Conservation (phyloP, 2,113 vertebrate species). For the Neolamprologus sp. region DNA sequence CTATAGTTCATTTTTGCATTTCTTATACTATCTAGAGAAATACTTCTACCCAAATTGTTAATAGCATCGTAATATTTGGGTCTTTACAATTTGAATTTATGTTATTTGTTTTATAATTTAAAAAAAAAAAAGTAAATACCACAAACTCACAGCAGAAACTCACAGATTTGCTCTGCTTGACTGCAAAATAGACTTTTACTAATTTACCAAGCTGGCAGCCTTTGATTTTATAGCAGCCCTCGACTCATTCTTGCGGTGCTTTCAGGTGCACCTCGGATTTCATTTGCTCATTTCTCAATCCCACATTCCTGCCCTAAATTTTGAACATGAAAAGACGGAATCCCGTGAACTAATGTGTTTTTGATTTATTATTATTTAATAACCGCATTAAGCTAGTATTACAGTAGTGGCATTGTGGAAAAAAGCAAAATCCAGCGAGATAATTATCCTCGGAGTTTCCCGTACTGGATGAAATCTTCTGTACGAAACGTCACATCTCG, state of each 20-base stretch:
- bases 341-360: not conserved
- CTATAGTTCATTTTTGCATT: not conserved
- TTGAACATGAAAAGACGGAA: rapidly evolving
- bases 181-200: not conserved
- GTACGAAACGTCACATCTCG: not conserved
- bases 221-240: not conserved
- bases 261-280: not conserved
- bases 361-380: not conserved
- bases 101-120: not conserved
- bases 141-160: not conserved
- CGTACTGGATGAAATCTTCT: rapidly evolving
- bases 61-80: not conserved
- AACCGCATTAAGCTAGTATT: rapidly evolving
- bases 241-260: not conserved
- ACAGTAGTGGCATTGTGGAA: not conserved
- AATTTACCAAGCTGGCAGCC: not conserved
- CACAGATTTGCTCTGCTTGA: not conserved
- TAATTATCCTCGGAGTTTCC: not conserved
- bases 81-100: not conserved
- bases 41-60: not conserved
- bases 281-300: not conserved
- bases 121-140: not conserved
- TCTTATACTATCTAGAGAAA: not conserved
- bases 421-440: not conserved
- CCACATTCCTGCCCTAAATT: not conserved